Base-by-base conservation (phyloP, 1,140 invertebrate genomes). In the Halictus rubicundus region DNA sequence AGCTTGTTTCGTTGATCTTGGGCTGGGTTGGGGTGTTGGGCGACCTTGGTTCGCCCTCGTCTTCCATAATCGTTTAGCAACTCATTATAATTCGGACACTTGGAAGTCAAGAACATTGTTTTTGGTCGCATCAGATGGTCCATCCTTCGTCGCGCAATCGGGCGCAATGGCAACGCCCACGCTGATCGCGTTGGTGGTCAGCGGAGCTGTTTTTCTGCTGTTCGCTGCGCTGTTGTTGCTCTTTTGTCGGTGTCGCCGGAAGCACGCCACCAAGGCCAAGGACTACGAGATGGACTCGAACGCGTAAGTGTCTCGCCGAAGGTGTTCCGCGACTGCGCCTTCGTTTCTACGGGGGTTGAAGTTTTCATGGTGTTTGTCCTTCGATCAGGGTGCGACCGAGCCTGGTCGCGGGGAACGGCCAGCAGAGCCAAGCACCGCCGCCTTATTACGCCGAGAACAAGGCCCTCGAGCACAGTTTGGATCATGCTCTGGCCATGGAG, bases 371-470 rank as follows among this genome's bases (percentile, higher is more conserved):
- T 54, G 54, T 64, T 68, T 46, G 12, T 60, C 64, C 70, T 60
- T 82, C 49, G 49, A 88, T 14, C 86, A 95, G 94, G 69, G 93
- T 94, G 9, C 94, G 96, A 57, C 96, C 97, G 2, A 96, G 96
- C 66, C 96, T 97, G 90, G 96, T 97, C 6, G 94, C 95, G 39
- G 91, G 91, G 68, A 93, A 92, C 75, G 92, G 92, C 23, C 95
- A 96, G 78, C 96, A 96, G 90, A 96, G 96, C 80, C 96, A 97
- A 91, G 96, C 96, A 12, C 96, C 96, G 59, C 94, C 95, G 52
- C 97, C 97, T 3, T 97, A 97, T 16, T 98, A 98, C 86, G 95
- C 98, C 92, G 97, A 98, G 92, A 98, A 98, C 91, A 98, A 98
- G 93, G 97, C 97, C 42, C 92, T 98, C 14, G 97, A 98, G 91